Conservation (phyloP, 1,140 invertebrate genomes). For the Panagrolaimus sp. region DNA sequence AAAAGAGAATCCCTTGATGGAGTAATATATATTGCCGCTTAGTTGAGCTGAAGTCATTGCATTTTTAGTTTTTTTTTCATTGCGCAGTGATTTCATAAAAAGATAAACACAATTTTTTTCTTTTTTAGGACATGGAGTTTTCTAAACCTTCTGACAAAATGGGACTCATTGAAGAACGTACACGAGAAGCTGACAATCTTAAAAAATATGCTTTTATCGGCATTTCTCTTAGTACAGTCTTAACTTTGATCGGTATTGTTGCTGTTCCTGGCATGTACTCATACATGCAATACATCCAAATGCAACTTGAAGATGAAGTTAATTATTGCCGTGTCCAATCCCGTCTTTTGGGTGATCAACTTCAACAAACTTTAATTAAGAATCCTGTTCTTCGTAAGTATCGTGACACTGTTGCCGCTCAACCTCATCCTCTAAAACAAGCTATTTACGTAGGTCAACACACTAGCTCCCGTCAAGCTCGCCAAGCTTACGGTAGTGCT, state of each 20-base stretch:
- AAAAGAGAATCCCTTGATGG: conserved; percentile 7
- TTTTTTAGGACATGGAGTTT: too few relatives aligned
- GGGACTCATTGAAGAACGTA: conserved; percentile 5
- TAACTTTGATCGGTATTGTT: conserved; percentile 42
- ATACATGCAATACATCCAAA: conserved; percentile 51
- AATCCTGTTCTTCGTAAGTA: conserved; percentile 3
- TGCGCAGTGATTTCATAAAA: background rate
- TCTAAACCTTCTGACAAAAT: background rate
- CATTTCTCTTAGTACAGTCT: conserved; percentile 42
- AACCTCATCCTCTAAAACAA: conserved; percentile 19
- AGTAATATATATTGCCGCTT: conserved; percentile 3
- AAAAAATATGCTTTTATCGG: conserved; percentile 36
- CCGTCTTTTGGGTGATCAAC: conserved; percentile 4
- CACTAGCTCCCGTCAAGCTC: background rate
- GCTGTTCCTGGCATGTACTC: conserved; percentile 45
- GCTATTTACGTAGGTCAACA: conserved; percentile 26
- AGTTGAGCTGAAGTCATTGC: too few relatives aligned
- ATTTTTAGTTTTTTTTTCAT: too few relatives aligned
- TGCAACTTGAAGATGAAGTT: conserved; percentile 43
- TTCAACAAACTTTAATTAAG: conserved; percentile 11
- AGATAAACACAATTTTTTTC: too few relatives aligned
- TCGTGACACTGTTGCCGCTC: conserved; percentile 19
- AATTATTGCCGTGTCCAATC: conserved; percentile 39
- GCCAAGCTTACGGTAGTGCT: conserved; percentile 4
- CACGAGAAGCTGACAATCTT: conserved; percentile 14